Base-by-base conservation (phyloP, 2,113 vertebrate genomes). In the Malurus cyaneus region DNA sequence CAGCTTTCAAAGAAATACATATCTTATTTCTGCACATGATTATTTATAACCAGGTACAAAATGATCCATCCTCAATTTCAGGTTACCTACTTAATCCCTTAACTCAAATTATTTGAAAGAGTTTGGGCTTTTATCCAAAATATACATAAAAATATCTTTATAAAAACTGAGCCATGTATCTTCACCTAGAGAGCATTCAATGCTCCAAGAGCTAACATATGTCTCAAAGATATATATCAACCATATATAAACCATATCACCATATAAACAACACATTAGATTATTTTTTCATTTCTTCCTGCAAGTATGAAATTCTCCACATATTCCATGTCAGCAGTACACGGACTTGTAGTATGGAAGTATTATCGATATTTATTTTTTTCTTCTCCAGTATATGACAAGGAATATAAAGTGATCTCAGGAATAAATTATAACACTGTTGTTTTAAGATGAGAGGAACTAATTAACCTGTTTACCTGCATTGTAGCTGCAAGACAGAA, bases 281-380 rank as follows among this genome's bases (percentile, higher is more conserved):
- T 96, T 91, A 94, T 87, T 96, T 97, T 96, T 93, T 89, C 95
- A 95, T 89, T 95, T 84, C 42, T 67, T 89, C 86, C 86, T 81
- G 69, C 77, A 92, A 96, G 77, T 89, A 95, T 39, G 65, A 93
- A 93, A 96, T 96, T 96, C 95, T 86, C 86, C 36, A 89, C 92
- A 93, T 96, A 93, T 32, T 94, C 88, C 49, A 64, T 81, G 77
- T 95, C 94, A 92, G 61, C 86, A 93, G n/a, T 76, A 95, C 49
- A 44, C 42, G 69, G 65, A 93, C 72, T 80, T 74, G 32, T 10
- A 80, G 41, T 41, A 80, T 66, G 44, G 32, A 92, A 56, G 47
- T 54, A 88, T 70, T 88, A 78, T 56, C 21, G 49, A 0, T 17
- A 1, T 36, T 5, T 59, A 16, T 44, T 39, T 72, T 84, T 88